phyloP scores from a whole-genome alignment of 2,797 vertebrate species.

The Podarcis siculus region DNA sequence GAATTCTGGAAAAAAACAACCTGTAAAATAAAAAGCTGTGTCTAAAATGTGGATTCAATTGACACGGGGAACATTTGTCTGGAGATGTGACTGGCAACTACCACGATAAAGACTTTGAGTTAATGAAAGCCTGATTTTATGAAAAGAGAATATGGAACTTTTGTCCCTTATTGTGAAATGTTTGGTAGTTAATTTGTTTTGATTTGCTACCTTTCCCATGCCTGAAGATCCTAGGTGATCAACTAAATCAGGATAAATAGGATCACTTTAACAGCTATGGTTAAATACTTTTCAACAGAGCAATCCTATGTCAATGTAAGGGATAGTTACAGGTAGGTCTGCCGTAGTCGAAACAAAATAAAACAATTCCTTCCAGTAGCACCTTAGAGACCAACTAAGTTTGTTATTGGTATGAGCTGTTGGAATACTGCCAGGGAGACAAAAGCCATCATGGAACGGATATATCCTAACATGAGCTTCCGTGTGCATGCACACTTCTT shows the following conservation, averaged over 20 bases:
- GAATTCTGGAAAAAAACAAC: neutral
- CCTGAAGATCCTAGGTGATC: neutral
- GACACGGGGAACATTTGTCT: neutral
- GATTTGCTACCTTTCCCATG: neutral
- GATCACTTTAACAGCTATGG: neutral
- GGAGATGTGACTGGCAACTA: neutral
- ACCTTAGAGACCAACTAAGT: no score
- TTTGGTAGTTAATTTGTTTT: neutral
- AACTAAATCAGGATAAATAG: neutral
- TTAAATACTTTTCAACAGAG: neutral
- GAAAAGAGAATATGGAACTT: constrained; percentile 5
- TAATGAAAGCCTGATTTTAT: constrained; percentile 16
- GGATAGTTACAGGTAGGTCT: no score
- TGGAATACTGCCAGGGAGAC: no score
- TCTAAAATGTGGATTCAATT: constrained; percentile 10
- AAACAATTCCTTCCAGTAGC: no score
- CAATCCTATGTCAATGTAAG: no score
- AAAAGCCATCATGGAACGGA: no score
- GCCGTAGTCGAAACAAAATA: no score
- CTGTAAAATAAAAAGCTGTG: neutral
- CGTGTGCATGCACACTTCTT: no score
- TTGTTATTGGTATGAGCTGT: no score
- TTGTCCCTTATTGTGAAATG: neutral
- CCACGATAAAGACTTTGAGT: neutral
- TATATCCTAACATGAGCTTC: no score